Evolutionary conservation across 2,113 vertebrate genomes (phyloP).

Genomic region (Melanerpes aurifrons): DNA sequence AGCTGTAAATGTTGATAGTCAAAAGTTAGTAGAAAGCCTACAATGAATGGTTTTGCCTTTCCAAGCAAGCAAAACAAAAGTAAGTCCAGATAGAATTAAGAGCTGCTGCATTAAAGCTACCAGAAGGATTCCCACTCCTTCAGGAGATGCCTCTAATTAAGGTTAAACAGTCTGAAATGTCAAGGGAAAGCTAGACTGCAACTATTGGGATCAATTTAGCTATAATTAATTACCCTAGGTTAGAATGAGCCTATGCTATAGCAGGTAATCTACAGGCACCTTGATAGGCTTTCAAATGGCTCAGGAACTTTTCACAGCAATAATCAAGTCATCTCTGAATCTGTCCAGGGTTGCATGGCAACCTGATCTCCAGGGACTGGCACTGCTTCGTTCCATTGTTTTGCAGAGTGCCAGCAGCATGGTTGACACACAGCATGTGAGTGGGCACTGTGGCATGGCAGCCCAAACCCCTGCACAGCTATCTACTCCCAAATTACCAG

Average conservation of each 20-base stretch:
- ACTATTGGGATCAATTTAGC: not conserved
- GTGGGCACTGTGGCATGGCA: not conserved
- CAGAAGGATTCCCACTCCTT: not conserved
- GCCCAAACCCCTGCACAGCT: not conserved
- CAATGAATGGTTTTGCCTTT: not conserved
- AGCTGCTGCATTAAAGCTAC: not conserved
- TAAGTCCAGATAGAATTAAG: not conserved
- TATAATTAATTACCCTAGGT: not conserved
- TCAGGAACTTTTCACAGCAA: not conserved
- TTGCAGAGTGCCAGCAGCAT: not conserved
- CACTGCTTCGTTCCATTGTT: not conserved
- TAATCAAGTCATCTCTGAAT: not conserved
- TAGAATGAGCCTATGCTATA: not conserved
- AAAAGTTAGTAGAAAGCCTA: slow-evolving; percentile 48
- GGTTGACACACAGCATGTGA: not conserved
- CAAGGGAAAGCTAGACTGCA: not conserved
- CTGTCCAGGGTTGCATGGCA: not conserved
- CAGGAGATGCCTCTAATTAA: not conserved
- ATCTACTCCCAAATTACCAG: not conserved
- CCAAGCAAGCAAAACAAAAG: slow-evolving; percentile 11
- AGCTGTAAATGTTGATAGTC: slow-evolving; percentile 34
- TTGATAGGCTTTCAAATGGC: not conserved
- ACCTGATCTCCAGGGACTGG: not conserved
- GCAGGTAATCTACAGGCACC: not conserved
- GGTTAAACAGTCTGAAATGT: not conserved